phyloP scores from a whole-genome alignment of 2,113 vertebrate species.

The Coracopsis vasa region DNA sequence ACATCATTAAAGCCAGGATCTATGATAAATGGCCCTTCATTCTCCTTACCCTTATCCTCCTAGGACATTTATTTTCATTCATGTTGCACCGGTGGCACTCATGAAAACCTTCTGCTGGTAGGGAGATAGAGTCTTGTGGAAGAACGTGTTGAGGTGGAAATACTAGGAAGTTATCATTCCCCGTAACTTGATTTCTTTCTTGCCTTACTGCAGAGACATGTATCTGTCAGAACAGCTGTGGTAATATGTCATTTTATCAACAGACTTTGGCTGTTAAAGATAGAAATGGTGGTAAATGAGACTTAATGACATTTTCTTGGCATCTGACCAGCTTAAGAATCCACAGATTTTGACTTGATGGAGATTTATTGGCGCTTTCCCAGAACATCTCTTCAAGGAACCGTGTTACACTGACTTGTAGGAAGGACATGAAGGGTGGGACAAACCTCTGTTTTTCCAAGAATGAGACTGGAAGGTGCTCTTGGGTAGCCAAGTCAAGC shows the following conservation, averaged over 20 bases:
- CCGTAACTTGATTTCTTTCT: neutral
- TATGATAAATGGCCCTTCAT: neutral
- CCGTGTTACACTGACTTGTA: neutral
- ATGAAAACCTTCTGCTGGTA: neutral
- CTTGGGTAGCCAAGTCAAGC: neutral
- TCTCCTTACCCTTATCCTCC: neutral
- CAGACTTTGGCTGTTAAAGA: neutral
- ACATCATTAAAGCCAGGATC: neutral
- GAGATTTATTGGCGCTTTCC: neutral
- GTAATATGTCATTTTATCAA: neutral
- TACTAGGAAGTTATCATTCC: neutral
- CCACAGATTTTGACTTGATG: neutral
- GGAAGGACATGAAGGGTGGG: neutral
- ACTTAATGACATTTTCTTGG: neutral
- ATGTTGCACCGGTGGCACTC: neutral
- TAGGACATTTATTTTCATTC: neutral
- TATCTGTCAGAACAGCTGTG: neutral
- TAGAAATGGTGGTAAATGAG: neutral
- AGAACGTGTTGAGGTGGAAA: neutral
- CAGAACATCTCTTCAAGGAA: neutral
- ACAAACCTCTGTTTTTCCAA: neutral
- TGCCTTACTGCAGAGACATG: neutral
- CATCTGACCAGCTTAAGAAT: neutral
- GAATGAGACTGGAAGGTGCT: neutral
- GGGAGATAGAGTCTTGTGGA: neutral